Evolutionary conservation across 2,113 vertebrate genomes (phyloP).

Genomic region (Pogona vitticeps): DNA sequence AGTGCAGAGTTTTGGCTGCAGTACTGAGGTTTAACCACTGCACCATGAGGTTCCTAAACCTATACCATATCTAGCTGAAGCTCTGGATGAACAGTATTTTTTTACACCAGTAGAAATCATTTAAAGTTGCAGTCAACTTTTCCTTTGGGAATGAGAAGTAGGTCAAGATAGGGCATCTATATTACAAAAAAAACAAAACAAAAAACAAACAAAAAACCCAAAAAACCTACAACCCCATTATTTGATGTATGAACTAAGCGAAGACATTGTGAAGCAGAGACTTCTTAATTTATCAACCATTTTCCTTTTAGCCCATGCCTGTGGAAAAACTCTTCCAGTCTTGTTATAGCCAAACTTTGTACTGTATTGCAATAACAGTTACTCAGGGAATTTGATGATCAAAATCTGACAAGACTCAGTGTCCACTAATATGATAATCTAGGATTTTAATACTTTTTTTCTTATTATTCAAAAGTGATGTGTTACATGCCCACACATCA

Average conservation of each 20-base stretch:
- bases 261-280: slow-evolving; percentile 39
- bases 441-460: background rate
- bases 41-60: background rate
- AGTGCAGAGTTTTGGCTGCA: too few species aligned
- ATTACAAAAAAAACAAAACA: slow-evolving; percentile 36
- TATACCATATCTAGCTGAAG: slow-evolving; percentile 48
- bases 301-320: slow-evolving; percentile 19
- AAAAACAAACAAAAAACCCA: too few species aligned
- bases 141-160: slow-evolving; percentile 48
- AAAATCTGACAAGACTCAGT: slow-evolving; percentile 35
- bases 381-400: slow-evolving; percentile 35
- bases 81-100: slow-evolving; percentile 46
- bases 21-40: too few species aligned
- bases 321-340: slow-evolving; percentile 52
- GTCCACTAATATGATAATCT: slow-evolving; percentile 29
- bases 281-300: slow-evolving; percentile 53
- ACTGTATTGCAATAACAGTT: slow-evolving; percentile 52
- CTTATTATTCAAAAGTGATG: background rate
- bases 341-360: slow-evolving; percentile 42
- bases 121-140: slow-evolving; percentile 51
- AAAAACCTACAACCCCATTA: slow-evolving; percentile 25
- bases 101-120: slow-evolving; percentile 62
- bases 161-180: slow-evolving; percentile 43
- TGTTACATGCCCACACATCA: background rate
- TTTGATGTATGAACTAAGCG: slow-evolving; percentile 37